These are phyloP conservation scores for Parascotia fuliginaria DNA, from an alignment of 2,888 invertebrate species.

Conservation along the genomic window DNA sequence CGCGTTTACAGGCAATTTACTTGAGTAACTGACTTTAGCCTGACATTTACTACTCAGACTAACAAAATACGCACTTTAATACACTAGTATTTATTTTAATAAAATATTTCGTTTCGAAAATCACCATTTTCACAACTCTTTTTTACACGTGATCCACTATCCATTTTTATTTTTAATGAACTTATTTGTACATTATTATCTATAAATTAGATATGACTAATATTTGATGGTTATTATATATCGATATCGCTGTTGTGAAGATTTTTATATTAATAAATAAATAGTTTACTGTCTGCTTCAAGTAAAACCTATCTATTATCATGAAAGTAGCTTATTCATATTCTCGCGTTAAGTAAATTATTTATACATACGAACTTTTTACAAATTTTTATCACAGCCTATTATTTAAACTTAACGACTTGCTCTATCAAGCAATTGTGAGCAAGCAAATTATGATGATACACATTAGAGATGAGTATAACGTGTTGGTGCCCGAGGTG, in stretches of 20 bases:
- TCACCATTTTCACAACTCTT: background rate
- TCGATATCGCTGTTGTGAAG: background rate
- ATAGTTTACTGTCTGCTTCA: background rate
- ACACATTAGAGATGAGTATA: constrained; percentile 44
- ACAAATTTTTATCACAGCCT: constrained; percentile 76
- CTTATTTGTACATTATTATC: too few relatives aligned
- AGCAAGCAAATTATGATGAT: constrained; percentile 53
- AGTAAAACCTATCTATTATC: constrained; percentile 1
- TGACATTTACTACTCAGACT: too few relatives aligned
- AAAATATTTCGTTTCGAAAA: too few relatives aligned
- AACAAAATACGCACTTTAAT: too few relatives aligned
- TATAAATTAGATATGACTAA: too few relatives aligned
- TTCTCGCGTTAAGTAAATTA: constrained; percentile 10
- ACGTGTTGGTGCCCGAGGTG: constrained; percentile 51
- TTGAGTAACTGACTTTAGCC: too few relatives aligned
- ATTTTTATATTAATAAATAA: too few relatives aligned
- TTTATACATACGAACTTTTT: constrained; percentile 39
- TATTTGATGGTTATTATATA: background rate
- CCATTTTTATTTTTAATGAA: background rate
- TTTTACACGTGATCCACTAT: background rate
- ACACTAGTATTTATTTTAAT: background rate
- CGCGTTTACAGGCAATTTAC: too few relatives aligned
- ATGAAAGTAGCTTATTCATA: constrained; percentile 9
- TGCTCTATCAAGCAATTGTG: constrained; percentile 62
- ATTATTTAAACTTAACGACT: constrained; percentile 60